phyloP scores from a whole-genome alignment of 2,113 vertebrate species.

The Callocephalon fimbriatum region DNA sequence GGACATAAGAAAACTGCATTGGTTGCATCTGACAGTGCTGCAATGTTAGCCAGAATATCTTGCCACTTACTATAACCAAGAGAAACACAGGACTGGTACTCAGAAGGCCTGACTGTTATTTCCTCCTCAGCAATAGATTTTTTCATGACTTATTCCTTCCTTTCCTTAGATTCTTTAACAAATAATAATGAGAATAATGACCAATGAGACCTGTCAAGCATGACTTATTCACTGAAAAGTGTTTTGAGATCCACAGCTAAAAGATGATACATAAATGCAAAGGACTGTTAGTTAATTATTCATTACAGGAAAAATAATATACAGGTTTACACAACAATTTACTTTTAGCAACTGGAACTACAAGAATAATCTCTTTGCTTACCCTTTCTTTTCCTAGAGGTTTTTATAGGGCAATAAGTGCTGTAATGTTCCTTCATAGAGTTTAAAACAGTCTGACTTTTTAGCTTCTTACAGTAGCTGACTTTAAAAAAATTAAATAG shows the following conservation, averaged over 20 bases:
- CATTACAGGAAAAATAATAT: not conserved
- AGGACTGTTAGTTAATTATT: conserved; percentile 5
- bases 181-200: not conserved
- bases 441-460: conserved; percentile 26
- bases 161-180: conserved; percentile 6
- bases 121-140: not conserved
- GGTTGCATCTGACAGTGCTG: not conserved
- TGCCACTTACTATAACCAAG: not conserved
- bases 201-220: not conserved
- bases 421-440: not conserved
- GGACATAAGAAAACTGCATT: not conserved
- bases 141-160: conserved; percentile 2
- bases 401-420: not conserved
- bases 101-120: not conserved
- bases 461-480: not conserved
- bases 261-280: not conserved
- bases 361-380: not conserved
- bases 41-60: not conserved
- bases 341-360: not conserved
- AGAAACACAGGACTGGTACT: not conserved
- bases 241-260: conserved; percentile 54
- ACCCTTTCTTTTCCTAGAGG: not conserved
- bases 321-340: not conserved
- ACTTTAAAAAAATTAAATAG: conserved; percentile 23
- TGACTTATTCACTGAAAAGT: not conserved